A percentile compares a stretch with the other conserved stretches of the same genome.
These are phyloP conservation scores for Dicaeum eximium DNA, from an alignment of 2,113 vertebrate species.

Conservation along the genomic window DNA sequence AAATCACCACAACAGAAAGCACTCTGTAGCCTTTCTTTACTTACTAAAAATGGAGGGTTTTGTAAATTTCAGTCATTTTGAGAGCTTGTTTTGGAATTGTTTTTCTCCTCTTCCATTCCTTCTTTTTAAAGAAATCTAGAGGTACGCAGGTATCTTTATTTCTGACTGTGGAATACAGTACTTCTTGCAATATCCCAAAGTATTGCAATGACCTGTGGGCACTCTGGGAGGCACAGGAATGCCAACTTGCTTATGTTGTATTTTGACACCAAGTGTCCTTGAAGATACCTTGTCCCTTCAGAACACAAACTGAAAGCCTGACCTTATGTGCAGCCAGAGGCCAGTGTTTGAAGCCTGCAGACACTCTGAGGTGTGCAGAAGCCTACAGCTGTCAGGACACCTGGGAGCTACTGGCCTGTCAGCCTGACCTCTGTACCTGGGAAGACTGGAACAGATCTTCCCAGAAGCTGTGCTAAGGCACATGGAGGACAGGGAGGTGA, in stretches of 20 bases:
- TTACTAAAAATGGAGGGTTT: fast-evolving
- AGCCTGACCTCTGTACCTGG: background rate
- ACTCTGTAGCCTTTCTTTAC: background rate
- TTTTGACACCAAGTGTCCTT: background rate
- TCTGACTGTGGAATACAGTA: background rate
- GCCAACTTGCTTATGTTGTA: background rate
- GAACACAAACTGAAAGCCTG: background rate
- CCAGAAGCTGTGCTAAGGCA: background rate
- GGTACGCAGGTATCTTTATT: background rate
- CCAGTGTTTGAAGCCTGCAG: background rate
- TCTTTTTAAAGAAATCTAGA: background rate
- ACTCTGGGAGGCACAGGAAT: background rate
- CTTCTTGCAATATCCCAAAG: background rate
- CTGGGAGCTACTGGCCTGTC: background rate
- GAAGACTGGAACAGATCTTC: background rate
- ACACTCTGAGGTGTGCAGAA: background rate
- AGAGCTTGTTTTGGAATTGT: background rate
- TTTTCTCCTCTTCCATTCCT: background rate
- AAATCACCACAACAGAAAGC: background rate
- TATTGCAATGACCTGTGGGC: background rate
- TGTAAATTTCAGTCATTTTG: background rate
- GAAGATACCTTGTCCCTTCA: background rate
- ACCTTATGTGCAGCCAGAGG: background rate
- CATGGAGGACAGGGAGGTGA: background rate
- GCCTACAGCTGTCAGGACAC: background rate